phyloP scores from a whole-genome alignment of 2,888 invertebrate species.

The Eudemis profundana region DNA sequence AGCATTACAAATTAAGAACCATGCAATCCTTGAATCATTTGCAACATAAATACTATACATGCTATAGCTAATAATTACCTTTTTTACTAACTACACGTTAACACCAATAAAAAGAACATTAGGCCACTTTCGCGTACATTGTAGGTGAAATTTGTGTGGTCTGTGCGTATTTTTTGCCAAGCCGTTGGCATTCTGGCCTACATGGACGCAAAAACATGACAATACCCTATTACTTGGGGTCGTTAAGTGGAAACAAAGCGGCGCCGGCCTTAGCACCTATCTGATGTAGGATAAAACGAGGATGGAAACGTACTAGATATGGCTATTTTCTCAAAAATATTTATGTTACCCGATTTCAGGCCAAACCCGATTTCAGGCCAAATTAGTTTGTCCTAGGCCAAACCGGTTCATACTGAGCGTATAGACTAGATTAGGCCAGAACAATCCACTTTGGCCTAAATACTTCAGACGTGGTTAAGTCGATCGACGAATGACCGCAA shows the following conservation, averaged over 20 bases:
- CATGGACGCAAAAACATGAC: conserved; percentile 68
- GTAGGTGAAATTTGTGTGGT: conserved; percentile 33
- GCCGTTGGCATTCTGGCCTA: conserved; percentile 41
- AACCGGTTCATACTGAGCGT: too few relatives aligned
- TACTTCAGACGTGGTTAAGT: too few relatives aligned
- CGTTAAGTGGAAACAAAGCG: conserved; percentile 72
- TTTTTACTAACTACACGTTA: conserved; percentile 14
- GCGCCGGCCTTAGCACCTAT: conserved; percentile 63
- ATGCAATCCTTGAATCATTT: too few relatives aligned
- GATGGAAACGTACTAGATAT: conserved; percentile 38
- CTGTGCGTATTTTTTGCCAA: conserved; percentile 24
- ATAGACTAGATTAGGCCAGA: too few relatives aligned
- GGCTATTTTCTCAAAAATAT: neutral
- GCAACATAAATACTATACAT: neutral
- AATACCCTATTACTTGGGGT: conserved; percentile 69
- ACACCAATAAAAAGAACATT: conserved; percentile 37
- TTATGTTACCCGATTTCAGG: too few relatives aligned
- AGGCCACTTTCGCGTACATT: conserved; percentile 22
- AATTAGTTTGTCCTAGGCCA: too few relatives aligned
- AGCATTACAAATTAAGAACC: too few relatives aligned
- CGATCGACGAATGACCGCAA: too few relatives aligned
- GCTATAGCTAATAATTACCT: conserved; percentile 20
- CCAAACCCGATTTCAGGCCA: too few relatives aligned
- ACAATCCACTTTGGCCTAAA: too few relatives aligned
- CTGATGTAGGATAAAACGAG: conserved; percentile 55